Evolutionary conservation across 1,140 invertebrate genomes (phyloP), one percentile per base, ranked within the genome.

Genomic region (Pachypsylla venusta): DNA sequence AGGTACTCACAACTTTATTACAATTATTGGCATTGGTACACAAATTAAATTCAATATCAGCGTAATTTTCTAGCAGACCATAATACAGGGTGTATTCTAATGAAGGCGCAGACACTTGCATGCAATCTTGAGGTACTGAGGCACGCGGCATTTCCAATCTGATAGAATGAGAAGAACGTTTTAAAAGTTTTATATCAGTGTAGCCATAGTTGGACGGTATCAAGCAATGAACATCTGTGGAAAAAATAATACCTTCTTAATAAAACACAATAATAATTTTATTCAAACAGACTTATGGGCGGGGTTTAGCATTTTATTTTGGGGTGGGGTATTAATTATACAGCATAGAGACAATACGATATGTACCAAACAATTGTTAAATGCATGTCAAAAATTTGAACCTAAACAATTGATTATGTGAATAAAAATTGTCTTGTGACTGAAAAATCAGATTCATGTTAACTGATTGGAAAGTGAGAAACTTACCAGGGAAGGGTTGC

Each of bases 41-140:
- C 42, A 48, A 4, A 22, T 48, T 48, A 19, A 5, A 48, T 19
- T 48, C 42, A 48, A 4, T 48, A 22, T 48, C 42, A 16, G 30
- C 30, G 30, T 35, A 35, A 16, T 35, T 35, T 16, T 35, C 30
- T 19, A 48, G n/a, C n/a, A 48, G 42, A 19, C 42, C 42, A 19
- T 48, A 48, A 19, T 48, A 48, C 7, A 48, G 42, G 42, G 42
- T 48, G n/a, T 48, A 48, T 22, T 48, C 42, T 48, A 48, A 22
- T 5, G 42, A 4, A 7, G 42, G 42, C 4, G 22, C 7, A 48
- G 42, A 48, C 42, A 48, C 7, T 3, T 48, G 42, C 3, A 22
- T 3, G n/a, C 42, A 48, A 3, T n/a, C 42, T 5, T 4, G 42
- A 48, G 42, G 42, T 5, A 48, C 22, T 7, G 42, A 48, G 4